Evolutionary conservation across 2,888 invertebrate species (phyloP).

Genomic region (Eristalinus sepulchralis): DNA sequence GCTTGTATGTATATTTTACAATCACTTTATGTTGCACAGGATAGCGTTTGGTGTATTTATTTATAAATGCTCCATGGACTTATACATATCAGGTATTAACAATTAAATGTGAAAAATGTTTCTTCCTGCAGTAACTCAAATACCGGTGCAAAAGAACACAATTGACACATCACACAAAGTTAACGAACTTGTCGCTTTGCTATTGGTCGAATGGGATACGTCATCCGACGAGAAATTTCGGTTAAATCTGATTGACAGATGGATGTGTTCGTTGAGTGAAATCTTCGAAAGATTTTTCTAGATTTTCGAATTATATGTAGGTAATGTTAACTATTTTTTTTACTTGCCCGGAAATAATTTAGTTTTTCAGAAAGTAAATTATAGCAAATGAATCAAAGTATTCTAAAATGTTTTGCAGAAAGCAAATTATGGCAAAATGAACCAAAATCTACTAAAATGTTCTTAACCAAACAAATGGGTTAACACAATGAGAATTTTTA

Average conservation of each 20-base stretch:
- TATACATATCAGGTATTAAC: not conserved
- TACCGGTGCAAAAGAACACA: constrained; percentile 69
- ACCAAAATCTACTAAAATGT: too few relatives aligned
- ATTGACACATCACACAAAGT: constrained; percentile 68
- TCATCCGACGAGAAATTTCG: constrained; percentile 28
- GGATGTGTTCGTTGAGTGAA: constrained; percentile 25
- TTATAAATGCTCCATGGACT: constrained; percentile 23
- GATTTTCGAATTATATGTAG: not conserved
- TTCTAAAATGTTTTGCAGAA: too few relatives aligned
- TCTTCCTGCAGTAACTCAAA: constrained; percentile 20
- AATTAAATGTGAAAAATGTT: constrained; percentile 6
- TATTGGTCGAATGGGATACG: constrained; percentile 67
- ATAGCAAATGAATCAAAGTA: too few relatives aligned
- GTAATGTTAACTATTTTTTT: too few relatives aligned
- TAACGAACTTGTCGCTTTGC: constrained; percentile 72
- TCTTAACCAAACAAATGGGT: too few relatives aligned
- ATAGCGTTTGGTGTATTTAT: constrained; percentile 9
- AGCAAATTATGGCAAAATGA: too few relatives aligned
- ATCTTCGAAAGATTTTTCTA: not conserved
- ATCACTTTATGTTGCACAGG: not conserved
- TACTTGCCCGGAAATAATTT: too few relatives aligned
- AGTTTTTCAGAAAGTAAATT: too few relatives aligned
- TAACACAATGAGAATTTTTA: too few relatives aligned
- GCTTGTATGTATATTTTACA: not conserved
- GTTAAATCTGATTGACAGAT: constrained; percentile 21